phyloP scores from a whole-genome alignment of 2,888 invertebrate species.

The Vesta saturnalis region DNA sequence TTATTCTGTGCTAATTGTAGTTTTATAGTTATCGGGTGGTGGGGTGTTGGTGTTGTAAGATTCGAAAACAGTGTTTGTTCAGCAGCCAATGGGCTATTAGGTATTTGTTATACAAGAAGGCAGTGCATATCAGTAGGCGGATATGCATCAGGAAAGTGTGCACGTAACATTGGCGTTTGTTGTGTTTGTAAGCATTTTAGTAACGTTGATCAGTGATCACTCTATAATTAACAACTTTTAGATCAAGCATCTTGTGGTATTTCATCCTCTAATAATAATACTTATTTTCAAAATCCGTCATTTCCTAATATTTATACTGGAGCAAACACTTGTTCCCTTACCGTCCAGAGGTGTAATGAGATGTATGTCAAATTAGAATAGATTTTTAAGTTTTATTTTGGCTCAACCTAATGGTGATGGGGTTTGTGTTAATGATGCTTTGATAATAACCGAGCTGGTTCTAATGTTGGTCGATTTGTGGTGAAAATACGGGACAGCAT shows the following conservation, averaged over 20 bases:
- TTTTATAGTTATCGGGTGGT: constrained; percentile 23
- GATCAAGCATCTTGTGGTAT: constrained; percentile 79
- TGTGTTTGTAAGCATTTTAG: constrained; percentile 72
- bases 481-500: constrained; percentile 83
- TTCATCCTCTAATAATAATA: constrained; percentile 79
- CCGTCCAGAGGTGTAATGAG: constrained; percentile 74
- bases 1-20: not conserved
- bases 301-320: constrained; percentile 78
- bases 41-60: constrained; percentile 70
- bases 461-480: constrained; percentile 67
- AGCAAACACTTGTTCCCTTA: constrained; percentile 76
- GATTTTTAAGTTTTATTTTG: constrained; percentile 79
- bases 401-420: constrained; percentile 81
- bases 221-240: constrained; percentile 58
- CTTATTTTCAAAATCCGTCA: constrained; percentile 83
- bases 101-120: constrained; percentile 80
- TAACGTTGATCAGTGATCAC: not conserved
- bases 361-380: constrained; percentile 78
- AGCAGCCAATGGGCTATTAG: constrained; percentile 72
- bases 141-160: constrained; percentile 77
- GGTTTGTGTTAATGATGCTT: constrained; percentile 74
- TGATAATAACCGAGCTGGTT: constrained; percentile 73
- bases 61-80: constrained; percentile 78
- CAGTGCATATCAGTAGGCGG: constrained; percentile 80
- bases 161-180: constrained; percentile 78